Base-by-base conservation (phyloP, 2,113 vertebrate species). In the Seriola rivoliana region DNA sequence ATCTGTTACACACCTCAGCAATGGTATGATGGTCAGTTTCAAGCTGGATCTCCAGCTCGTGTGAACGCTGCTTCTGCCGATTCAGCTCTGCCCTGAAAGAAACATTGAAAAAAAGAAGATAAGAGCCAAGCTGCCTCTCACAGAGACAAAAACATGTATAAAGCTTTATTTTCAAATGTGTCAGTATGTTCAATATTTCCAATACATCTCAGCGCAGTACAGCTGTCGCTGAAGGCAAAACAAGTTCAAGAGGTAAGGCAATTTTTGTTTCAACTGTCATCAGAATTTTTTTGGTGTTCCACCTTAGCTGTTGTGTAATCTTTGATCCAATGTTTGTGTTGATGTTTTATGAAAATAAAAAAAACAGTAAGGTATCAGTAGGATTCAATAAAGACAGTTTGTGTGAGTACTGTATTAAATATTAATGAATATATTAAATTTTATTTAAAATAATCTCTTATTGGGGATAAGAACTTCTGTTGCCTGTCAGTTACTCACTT, bases 21-120 rank as follows among this genome's bases (percentile, higher is more conserved):
- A 94, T 91, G 77, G 96, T 96, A 74, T 95, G 93, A 60, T 96
- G 96, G 82, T 96, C 94, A 5, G 75, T 87, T 95, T 97, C 96
- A 81, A 99, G 93, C 91, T 96, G 96, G 78, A 94, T 93, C 89
- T 96, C 89, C 44, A 99, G 94, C 58, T 97, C 96, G 71, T 96
- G 96, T 65, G 91, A 94, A 4, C 93, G 95, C 75, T 95, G 96
- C 91, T 97, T 99, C 66, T 98, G 97, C 67, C 94, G 96, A 89
- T 73, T 96, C 91, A 98, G 89, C 78, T 99, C 97, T 50, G 92
- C 94, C 91, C 98, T 99, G 85, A 91, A 87, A 94, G 0, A 29
- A n/a, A 87, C 42, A 11, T 16, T 68, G 17, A 60, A n/a, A 36
- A 60, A 60, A 25, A 6, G 19, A 16, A 67, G 4, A 75, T 40